Conservation (phyloP, 2,888 invertebrate species). For the Folsomia manolachei region DNA sequence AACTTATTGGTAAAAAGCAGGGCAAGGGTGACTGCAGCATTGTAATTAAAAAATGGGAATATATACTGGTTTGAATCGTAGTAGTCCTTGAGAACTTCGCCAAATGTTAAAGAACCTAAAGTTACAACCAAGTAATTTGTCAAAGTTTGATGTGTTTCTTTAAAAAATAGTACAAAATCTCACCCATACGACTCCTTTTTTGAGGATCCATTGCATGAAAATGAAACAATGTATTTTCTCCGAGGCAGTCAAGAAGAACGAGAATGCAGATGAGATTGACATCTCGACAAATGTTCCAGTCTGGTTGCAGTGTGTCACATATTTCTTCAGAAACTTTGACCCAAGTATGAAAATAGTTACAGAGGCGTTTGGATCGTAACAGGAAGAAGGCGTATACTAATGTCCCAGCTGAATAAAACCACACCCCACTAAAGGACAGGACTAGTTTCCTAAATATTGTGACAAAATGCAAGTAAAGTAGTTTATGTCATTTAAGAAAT, state of each 20-base stretch:
- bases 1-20: slow-evolving; percentile 41
- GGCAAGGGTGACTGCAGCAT: slow-evolving; percentile 25
- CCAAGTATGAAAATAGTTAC: slow-evolving; percentile 36
- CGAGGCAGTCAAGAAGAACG: slow-evolving; percentile 37
- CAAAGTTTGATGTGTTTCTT: too few relatives aligned
- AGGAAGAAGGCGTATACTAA: slow-evolving; percentile 40
- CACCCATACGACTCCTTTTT: slow-evolving; percentile 19
- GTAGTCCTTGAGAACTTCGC: slow-evolving; percentile 38
- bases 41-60: slow-evolving; percentile 35
- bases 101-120: slow-evolving; percentile 25
- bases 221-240: slow-evolving; percentile 46
- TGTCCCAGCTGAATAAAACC: slow-evolving; percentile 41
- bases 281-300: slow-evolving; percentile 26
- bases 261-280: slow-evolving; percentile 37
- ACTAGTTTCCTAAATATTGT: slow-evolving; percentile 30
- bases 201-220: slow-evolving; percentile 38
- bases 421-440: slow-evolving; percentile 36
- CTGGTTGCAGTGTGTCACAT: slow-evolving; percentile 21
- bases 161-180: neutral
- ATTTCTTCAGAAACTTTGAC: slow-evolving; percentile 24
- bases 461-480: slow-evolving; percentile 1
- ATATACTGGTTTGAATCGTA: slow-evolving; percentile 40
- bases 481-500: neutral
- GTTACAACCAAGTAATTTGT: neutral
- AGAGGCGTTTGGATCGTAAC: slow-evolving; percentile 23